Evolutionary conservation across 1,140 invertebrate species (phyloP), one percentile per base, ranked within the genome.

Genomic region (Papilio machaon): DNA sequence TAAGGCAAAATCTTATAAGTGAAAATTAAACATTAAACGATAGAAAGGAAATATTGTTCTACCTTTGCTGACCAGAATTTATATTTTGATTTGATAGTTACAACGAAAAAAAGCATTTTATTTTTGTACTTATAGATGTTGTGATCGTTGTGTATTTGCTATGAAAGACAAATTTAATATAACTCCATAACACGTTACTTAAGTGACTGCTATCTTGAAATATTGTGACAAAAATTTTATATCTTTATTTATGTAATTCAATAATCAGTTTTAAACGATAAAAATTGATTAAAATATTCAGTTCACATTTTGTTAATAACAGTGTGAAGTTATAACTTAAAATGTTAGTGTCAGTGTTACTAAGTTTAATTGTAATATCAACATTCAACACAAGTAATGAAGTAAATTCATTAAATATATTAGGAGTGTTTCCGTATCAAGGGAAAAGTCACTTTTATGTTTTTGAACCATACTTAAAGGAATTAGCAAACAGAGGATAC

Each of bases 391-490:
- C 0, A 46, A 64, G 30, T 67, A 64, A 58, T 79, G 49, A 81
- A 83, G 87, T 88, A 58, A n/a, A 82, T 58, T 80, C 85, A 10
- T 82, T 91, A 13, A 90, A 92, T 67, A 96, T 97, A 73, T 87
- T 97, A n/a, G 96, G 95, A 1, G 83, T 97, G 13, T 96, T 97
- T 84, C 96, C 96, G 2, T 96, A 97, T 90, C 94, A 95, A 1
- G 96, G 96, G 0, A 96, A 96, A 84, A 97, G 97, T 86, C 97
- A 98, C 86, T 97, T 96, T 83, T 95, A 96, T 60, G 96, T 97
- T 23, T 97, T 97, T 84, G 92, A 96, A 67, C 96, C 96, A 1
- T 92, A 97, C 5, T 89, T 97, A 79, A 88, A 95, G 15, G 96
- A 96, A 81, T 86, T 98, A 60, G 96, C 95, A 0, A 91, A 89